These are phyloP conservation scores for Phrynocephalus vlangalii DNA, from an alignment of 2,797 vertebrate genomes.

Conservation along the genomic window DNA sequence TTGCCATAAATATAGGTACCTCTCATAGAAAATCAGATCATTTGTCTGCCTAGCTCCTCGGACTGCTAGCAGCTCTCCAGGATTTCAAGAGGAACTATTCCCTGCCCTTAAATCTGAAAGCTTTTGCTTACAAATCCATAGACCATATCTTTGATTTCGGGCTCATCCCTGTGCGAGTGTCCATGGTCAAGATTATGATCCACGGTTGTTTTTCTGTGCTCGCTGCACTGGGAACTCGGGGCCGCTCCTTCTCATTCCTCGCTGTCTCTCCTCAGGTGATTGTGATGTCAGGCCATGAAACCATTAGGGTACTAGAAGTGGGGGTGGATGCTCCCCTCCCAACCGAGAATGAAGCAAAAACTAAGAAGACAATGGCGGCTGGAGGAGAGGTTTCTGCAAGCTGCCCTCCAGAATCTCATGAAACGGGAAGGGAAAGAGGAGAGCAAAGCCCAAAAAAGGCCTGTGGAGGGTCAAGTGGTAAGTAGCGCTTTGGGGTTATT, in stretches of 20 bases:
- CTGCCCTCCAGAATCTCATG: constrained; percentile 40
- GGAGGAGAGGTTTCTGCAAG: constrained; percentile 33
- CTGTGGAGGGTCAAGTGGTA: constrained; percentile 68
- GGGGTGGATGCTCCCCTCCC: constrained; percentile 85
- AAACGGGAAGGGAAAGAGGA: constrained; percentile 42
- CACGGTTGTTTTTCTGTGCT: background rate
- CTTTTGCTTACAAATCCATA: background rate
- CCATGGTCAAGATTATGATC: fast-evolving
- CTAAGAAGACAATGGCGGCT: constrained; percentile 30
- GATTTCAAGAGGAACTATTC: background rate
- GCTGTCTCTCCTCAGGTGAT: constrained; percentile 85
- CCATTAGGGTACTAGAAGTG: constrained; percentile 93
- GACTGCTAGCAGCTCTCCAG: background rate
- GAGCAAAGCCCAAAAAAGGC: constrained; percentile 56
- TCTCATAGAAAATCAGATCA: background rate
- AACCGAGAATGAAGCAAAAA: constrained; percentile 70
- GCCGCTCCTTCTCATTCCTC: fast-evolving
- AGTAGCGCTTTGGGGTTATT: constrained; percentile 21
- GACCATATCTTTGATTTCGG: background rate
- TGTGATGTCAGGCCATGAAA: constrained; percentile 96
- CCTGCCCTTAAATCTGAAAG: background rate
- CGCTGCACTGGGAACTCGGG: background rate
- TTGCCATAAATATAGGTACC: too few species aligned
- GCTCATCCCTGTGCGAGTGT: background rate
- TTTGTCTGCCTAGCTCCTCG: background rate